Conservation (phyloP, 2,797 vertebrate genomes). For the Urophycis tenuis region DNA sequence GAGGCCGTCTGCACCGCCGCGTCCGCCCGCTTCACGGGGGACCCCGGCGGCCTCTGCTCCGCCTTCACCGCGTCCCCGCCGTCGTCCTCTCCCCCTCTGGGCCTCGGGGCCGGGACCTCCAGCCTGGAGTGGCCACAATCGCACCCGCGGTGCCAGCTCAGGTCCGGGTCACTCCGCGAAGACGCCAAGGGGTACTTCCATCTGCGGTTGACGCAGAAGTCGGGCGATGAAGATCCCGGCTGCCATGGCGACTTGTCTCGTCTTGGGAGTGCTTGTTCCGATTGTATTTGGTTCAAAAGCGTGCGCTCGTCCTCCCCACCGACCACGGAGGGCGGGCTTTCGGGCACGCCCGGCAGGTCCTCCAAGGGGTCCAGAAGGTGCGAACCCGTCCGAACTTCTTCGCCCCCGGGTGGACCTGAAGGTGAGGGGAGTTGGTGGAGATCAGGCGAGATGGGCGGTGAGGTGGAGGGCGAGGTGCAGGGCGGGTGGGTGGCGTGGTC, state of each 20-base stretch:
- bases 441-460: conserved; percentile 5
- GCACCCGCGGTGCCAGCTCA: conserved; percentile 65
- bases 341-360: background rate
- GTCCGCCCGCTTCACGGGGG: conserved; percentile 69
- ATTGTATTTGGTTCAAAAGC: background rate
- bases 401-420: conserved; percentile 44
- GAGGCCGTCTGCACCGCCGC: conserved; percentile 79
- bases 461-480: background rate
- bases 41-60: conserved; percentile 81
- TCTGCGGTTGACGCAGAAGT: conserved; percentile 2
- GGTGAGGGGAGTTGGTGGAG: conserved; percentile 31
- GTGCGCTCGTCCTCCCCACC: background rate
- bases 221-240: conserved; percentile 4
- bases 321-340: background rate
- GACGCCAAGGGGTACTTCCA: conserved; percentile 69
- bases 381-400: conserved; percentile 14
- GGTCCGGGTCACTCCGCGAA: conserved; percentile 80
- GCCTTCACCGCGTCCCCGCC: conserved; percentile 78
- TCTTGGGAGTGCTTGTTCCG: conserved; percentile 36
- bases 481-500: background rate
- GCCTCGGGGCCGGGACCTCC: conserved; percentile 14
- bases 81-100: conserved; percentile 27
- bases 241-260: conserved; percentile 24
- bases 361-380: conserved; percentile 17
- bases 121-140: conserved; percentile 20